Percentiles rank a stretch among this genome's conserved stretches.
These are phyloP conservation scores for Misgurnus anguillicaudatus DNA, from an alignment of 2,113 vertebrate genomes.

Conservation along the genomic window DNA sequence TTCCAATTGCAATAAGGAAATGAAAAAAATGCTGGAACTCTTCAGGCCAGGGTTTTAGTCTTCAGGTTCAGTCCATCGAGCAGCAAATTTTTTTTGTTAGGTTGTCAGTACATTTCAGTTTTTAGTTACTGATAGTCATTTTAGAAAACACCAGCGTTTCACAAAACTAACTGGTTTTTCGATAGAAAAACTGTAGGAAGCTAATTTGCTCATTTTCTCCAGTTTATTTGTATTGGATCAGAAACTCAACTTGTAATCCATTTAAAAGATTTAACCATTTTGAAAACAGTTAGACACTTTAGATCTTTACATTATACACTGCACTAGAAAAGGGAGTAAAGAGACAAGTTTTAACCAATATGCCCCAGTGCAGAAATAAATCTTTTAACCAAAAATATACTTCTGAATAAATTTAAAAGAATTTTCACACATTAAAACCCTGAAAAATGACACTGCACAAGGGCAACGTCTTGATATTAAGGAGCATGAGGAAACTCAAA, in stretches of 20 bases:
- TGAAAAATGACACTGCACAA: neutral
- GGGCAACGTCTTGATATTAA: slow-evolving; percentile 8
- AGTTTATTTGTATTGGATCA: neutral
- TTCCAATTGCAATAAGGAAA: neutral
- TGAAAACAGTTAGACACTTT: neutral
- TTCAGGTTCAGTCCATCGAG: slow-evolving; percentile 8
- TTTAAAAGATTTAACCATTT: neutral
- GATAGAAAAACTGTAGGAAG: neutral
- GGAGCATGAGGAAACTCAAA: slow-evolving; percentile 19
- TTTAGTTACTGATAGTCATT: slow-evolving; percentile 6
- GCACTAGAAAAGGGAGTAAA: neutral
- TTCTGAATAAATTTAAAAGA: neutral
- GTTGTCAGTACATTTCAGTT: slow-evolving; percentile 18
- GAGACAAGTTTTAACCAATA: neutral
- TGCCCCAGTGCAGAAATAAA: neutral
- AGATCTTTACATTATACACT: neutral
- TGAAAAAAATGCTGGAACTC: neutral
- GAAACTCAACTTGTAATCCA: neutral
- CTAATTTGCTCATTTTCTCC: neutral
- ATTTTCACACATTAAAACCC: neutral
- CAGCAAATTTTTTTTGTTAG: neutral
- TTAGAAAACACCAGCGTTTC: neutral
- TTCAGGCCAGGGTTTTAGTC: neutral
- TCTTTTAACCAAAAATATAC: no score
- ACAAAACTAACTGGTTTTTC: neutral